A percentile compares a stretch with the other conserved stretches of the same genome.
phyloP scores from a whole-genome alignment of 2,888 invertebrate genomes.

The Spilarctia lutea region DNA sequence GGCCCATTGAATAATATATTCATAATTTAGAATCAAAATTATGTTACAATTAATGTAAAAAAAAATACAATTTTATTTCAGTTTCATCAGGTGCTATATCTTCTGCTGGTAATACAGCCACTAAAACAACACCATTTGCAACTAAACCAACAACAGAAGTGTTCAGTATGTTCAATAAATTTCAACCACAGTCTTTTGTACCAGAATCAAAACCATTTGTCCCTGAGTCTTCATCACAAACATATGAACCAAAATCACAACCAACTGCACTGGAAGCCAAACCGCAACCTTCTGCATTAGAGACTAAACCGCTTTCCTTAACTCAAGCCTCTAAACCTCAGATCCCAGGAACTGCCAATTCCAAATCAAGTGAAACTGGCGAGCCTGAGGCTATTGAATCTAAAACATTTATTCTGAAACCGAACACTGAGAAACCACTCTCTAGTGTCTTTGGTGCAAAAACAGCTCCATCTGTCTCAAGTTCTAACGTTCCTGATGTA shows the following conservation, averaged over 20 bases:
- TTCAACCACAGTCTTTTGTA: constrained; percentile 57
- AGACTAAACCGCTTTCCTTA: constrained; percentile 17
- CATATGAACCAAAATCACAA: constrained; percentile 27
- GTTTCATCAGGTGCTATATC: constrained; percentile 35
- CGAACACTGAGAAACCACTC: constrained; percentile 64
- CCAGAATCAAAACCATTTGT: constrained; percentile 37
- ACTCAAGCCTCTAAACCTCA: constrained; percentile 35
- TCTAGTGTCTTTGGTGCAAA: constrained; percentile 68
- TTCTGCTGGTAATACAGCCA: constrained; percentile 52
- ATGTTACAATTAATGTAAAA: not conserved
- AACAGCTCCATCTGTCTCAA: constrained; percentile 49
- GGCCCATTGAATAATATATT: not conserved
- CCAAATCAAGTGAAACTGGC: constrained; percentile 73
- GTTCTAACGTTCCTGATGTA: constrained; percentile 62
- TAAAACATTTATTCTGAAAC: constrained; percentile 51
- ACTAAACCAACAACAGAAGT: constrained; percentile 70
- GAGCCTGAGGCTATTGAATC: constrained; percentile 62
- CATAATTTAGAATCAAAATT: not conserved
- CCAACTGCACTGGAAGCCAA: constrained; percentile 8
- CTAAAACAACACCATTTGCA: constrained; percentile 61
- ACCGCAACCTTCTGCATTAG: constrained; percentile 22
- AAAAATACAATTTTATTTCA: constrained; percentile 23
- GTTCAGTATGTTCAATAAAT: constrained; percentile 69
- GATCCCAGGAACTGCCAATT: constrained; percentile 36
- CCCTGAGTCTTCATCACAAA: constrained; percentile 15